Base-by-base conservation (phyloP, 2,797 vertebrate genomes). In the Typhlichthys eigenmanni region DNA sequence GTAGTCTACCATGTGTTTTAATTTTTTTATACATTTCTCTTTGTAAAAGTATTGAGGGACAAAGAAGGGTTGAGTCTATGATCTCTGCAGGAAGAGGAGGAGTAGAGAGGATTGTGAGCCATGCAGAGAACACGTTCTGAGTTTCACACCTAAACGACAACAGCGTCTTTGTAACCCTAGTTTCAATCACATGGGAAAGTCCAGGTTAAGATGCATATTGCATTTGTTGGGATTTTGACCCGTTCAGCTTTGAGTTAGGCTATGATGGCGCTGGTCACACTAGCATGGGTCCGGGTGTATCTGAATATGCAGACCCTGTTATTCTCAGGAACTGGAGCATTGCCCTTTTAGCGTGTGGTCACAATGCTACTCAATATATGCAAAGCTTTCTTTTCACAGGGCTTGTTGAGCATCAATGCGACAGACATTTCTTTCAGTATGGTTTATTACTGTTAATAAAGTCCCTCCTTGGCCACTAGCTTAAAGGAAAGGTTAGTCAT, bases 361-460 rank as follows among this genome's bases (percentile, higher is more conserved):
- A 80, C 68, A 77, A 51, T 66, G 71, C 65, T 60, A 58, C 74
- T 83, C 69, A 86, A 81, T 85, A 47, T 87, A 88, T 84, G 78
- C 86, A 88, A 86, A 88, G 83, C 84, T 59, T 49, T 76, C 71
- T 79, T 71, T 80, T 51, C 73, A 85, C 73, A 16, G 76, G 80
- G 67, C 74, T 82, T 73, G 79, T 88, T 87, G 76, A 83, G 78
- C 81, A 81, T 84, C 81, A 83, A 67, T 77, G 47, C 77, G 69
- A 59, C 57, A 62, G 83, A 83, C 85, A 75, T 87, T 86, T 76
- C 74, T 84, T 87, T 84, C 70, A 76, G 60, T 85, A 71, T 73
- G 64, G 74, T 64, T 72, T 74, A 83, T 88, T 87, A 79, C 65
- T 14, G 50, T 65, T 77, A 60, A 87, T 83, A 75, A 82, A 83